These are phyloP conservation scores for Myopa testacea DNA, from an alignment of 2,888 invertebrate genomes.

Conservation along the genomic window DNA sequence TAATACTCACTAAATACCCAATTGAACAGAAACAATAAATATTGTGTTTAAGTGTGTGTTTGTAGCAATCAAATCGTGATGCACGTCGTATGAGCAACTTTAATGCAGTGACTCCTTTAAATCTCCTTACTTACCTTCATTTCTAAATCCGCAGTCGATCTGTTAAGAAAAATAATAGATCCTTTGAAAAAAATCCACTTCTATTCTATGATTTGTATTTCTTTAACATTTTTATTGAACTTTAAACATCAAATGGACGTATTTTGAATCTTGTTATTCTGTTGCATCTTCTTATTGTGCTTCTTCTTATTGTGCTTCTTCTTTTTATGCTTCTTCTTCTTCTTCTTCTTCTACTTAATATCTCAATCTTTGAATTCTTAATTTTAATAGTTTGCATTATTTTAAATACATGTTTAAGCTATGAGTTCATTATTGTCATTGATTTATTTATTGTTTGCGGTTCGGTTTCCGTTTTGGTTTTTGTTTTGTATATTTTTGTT, in stretches of 20 bases:
- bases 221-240: neutral
- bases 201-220: neutral
- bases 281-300: too few species aligned
- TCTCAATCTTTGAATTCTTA: too few species aligned
- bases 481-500: neutral
- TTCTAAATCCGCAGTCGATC: too few species aligned
- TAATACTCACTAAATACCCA: too few species aligned
- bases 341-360: too few species aligned
- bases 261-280: too few species aligned
- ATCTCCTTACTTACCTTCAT: too few species aligned
- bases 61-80: neutral
- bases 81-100: neutral
- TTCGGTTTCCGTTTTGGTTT: neutral
- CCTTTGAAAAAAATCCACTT: too few species aligned
- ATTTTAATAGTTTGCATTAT: neutral
- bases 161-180: too few species aligned
- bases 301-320: too few species aligned
- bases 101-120: neutral
- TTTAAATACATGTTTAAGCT: neutral
- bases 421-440: slow-evolving; percentile 8
- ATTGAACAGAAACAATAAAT: too few species aligned
- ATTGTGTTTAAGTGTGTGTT: neutral
- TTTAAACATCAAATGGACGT: neutral
- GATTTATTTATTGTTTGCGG: neutral
- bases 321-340: too few species aligned